Base-by-base conservation (phyloP, 2,113 vertebrate species). In the Trachemys scripta region DNA sequence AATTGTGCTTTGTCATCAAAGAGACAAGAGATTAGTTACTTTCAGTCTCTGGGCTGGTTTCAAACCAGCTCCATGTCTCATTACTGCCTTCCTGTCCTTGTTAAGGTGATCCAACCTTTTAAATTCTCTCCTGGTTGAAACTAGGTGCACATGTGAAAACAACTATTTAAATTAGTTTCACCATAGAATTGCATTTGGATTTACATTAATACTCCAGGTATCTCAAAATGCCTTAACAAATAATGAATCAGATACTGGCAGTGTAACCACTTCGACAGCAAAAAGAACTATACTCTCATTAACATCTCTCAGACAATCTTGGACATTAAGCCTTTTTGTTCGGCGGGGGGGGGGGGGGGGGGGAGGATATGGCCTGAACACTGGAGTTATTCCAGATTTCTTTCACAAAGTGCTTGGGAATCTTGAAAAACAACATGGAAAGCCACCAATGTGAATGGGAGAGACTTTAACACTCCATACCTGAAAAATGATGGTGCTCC, bases 51-150 rank as follows among this genome's bases (percentile, higher is more conserved):
- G 19, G 76, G 49, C 14, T 94, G 62, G 92, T 84, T 6, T 88
- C 14, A 89, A 92, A 92, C 27, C 35, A 80, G 29, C 16, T 75
- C 53, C 29, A 5, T 10, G 20, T 80, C 12, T 78, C 42, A 88
- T 88, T 89, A 57, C 13, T 78, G 78, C 51, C 85, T 80, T n/a
- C 13, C 6, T 20, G 38, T 9, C 12, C 3, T 84, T n/a, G 1
- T 87, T 91, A 35, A 93, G 84, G 53, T 88, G 47, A 65, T 13
- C 79, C 83, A 50, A 84, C 62, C 35, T 94, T 88, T 97, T 72
- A 88, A 78, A n/a, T 10, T 86, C 20, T 94, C 94, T 96, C 90
- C 95, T 88, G 96, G 95, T 96, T 94, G 78, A 97, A 96, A 96
- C 90, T 87, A 95, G 78, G 86, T 50, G 72, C 78, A 89, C 83